Conservation (phyloP, 2,888 invertebrate genomes). For the Lepidonotus clava region DNA sequence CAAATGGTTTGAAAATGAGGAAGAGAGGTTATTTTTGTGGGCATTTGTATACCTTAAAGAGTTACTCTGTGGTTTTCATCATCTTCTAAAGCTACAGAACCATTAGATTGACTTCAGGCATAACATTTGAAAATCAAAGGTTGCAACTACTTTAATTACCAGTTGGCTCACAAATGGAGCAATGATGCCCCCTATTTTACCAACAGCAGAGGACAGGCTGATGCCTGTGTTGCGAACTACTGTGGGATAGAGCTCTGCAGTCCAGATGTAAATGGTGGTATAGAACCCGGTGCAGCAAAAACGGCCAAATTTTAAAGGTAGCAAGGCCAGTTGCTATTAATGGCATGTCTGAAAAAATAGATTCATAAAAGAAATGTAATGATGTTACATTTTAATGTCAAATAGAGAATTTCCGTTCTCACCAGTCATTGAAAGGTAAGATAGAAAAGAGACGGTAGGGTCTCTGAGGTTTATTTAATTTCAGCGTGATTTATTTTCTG, state of each 20-base stretch:
- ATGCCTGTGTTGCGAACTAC: conserved; percentile 21
- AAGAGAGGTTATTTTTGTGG: background rate
- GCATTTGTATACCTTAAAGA: background rate
- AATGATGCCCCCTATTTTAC: conserved; percentile 17
- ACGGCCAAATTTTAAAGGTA: background rate
- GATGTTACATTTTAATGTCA: too few species aligned
- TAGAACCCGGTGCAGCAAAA: conserved; percentile 9
- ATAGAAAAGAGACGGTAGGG: too few species aligned
- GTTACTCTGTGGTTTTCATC: background rate
- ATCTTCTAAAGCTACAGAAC: background rate
- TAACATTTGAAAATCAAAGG: too few species aligned
- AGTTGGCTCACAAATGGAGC: background rate
- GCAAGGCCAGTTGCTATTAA: background rate
- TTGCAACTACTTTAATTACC: background rate
- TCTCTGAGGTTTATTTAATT: too few species aligned
- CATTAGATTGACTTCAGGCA: background rate
- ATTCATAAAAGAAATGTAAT: too few species aligned
- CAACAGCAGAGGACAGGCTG: background rate
- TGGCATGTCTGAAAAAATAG: conserved; percentile 3
- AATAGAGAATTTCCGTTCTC: too few species aligned
- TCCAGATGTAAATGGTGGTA: conserved; percentile 6
- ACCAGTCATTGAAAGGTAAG: too few species aligned
- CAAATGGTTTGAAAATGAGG: too few species aligned
- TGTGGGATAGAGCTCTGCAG: conserved; percentile 10
- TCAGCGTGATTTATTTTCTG: too few species aligned